Evolutionary conservation across 2,888 invertebrate species (phyloP).

Genomic region (Drosophila paucipuncta): DNA sequence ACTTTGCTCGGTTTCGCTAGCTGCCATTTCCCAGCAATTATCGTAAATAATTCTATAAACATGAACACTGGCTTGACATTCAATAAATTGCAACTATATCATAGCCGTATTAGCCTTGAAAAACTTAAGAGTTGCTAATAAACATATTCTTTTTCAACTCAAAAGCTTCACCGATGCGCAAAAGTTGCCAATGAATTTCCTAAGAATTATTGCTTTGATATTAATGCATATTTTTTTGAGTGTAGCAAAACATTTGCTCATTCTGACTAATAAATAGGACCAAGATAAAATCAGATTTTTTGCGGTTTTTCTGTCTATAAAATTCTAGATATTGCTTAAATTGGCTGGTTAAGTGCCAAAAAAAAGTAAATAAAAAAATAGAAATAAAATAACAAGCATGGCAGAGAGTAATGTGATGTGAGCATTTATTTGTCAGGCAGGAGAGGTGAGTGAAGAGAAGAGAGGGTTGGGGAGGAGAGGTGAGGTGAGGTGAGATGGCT

Average conservation of each 20-base stretch:
- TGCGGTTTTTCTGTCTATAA: constrained; percentile 53
- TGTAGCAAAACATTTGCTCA: constrained; percentile 43
- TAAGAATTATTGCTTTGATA: not conserved
- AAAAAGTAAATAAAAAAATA: constrained; percentile 15
- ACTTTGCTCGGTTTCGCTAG: constrained; percentile 52
- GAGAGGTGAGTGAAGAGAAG: no score
- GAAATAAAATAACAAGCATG: constrained; percentile 9
- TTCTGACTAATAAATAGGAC: constrained; percentile 27
- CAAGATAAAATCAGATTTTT: constrained; percentile 44
- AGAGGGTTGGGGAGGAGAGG: not conserved
- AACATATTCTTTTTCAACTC: not conserved
- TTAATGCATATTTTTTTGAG: not conserved
- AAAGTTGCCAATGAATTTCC: not conserved
- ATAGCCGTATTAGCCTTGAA: constrained; percentile 10
- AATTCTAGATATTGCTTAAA: constrained; percentile 70
- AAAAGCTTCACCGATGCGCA: not conserved
- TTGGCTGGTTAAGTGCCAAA: constrained; percentile 57
- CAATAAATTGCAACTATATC: constrained; percentile 3
- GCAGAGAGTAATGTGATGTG: constrained; percentile 31
- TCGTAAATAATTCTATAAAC: constrained; percentile 53
- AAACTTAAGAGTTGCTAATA: not conserved
- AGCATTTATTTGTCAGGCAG: constrained; percentile 9
- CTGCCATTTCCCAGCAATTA: constrained; percentile 47
- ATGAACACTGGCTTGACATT: constrained; percentile 16
- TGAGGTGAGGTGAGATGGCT: constrained; percentile 4